Conservation (phyloP, 2,113 vertebrate genomes). For the Vimba vimba region DNA sequence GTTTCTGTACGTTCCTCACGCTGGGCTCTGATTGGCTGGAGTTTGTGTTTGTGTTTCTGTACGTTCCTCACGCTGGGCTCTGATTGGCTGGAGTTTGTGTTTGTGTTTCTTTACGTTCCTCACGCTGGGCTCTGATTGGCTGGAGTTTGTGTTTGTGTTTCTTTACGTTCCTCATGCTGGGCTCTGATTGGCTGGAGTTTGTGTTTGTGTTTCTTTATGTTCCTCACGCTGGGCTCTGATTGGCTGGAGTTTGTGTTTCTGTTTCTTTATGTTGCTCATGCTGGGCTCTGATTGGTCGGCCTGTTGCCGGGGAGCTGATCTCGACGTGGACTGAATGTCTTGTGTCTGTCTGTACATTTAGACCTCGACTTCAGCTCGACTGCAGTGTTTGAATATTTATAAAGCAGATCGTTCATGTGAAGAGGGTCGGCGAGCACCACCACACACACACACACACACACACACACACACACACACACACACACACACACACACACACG, state of each 20-base stretch:
- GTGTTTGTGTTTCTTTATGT: neutral
- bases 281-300: slow-evolving; percentile 70
- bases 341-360: slow-evolving; percentile 72
- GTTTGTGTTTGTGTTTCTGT: too few species aligned
- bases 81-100: slow-evolving; percentile 68
- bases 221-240: slow-evolving; percentile 54
- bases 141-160: too few species aligned
- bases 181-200: slow-evolving; percentile 69
- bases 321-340: slow-evolving; percentile 78
- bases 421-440: neutral
- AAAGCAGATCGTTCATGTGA: slow-evolving; percentile 71
- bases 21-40: slow-evolving; percentile 68
- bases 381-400: slow-evolving; percentile 84
- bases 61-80: neutral
- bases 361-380: slow-evolving; percentile 69
- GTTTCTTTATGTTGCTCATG: too few species aligned
- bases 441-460: too few species aligned
- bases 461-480: too few species aligned
- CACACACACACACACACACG: too few species aligned
- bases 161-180: neutral
- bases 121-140: too few species aligned
- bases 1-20: neutral
- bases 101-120: too few species aligned
- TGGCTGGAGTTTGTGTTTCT: slow-evolving; percentile 67
- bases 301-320: slow-evolving; percentile 79